Conservation (phyloP, 2,888 invertebrate genomes). For the Torymus texanus region DNA sequence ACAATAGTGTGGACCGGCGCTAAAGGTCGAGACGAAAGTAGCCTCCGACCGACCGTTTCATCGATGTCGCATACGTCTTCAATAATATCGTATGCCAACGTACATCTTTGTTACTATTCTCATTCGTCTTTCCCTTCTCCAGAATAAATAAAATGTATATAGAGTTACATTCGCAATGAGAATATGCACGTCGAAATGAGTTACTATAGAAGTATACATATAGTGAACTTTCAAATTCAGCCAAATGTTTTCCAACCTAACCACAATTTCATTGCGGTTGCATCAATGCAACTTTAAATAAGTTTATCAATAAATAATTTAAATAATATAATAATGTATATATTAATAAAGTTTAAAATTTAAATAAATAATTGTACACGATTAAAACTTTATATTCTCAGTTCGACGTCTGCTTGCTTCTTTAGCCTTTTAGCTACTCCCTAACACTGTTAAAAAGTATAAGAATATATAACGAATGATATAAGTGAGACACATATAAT, state of each 20-base stretch:
- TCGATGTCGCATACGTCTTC: constrained; percentile 4
- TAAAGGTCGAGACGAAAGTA: constrained; percentile 8
- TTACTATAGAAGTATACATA: neutral
- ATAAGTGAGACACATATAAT: constrained; percentile 38
- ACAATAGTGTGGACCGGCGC: constrained; percentile 37
- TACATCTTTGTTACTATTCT: neutral
- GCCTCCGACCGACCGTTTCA: neutral
- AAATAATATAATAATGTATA: neutral
- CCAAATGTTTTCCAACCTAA: neutral
- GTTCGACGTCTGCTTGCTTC: constrained; percentile 44
- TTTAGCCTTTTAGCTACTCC: constrained; percentile 12
- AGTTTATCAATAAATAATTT: constrained; percentile 29
- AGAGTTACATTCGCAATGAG: constrained; percentile 13
- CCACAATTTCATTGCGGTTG: constrained; percentile 25
- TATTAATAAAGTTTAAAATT: constrained; percentile 30
- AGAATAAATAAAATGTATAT: constrained; percentile 33
- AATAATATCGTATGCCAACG: neutral
- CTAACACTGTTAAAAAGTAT: constrained; percentile 42
- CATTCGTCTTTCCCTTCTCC: neutral
- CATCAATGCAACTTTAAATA: constrained; percentile 9
- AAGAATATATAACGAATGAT: constrained; percentile 50
- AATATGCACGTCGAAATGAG: constrained; percentile 42
- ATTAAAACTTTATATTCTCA: constrained; percentile 32
- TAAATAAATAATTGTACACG: constrained; percentile 29
- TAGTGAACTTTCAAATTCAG: constrained; percentile 3